phyloP scores from a whole-genome alignment of 2,797 vertebrate species.

The Gambelia wislizenii region DNA sequence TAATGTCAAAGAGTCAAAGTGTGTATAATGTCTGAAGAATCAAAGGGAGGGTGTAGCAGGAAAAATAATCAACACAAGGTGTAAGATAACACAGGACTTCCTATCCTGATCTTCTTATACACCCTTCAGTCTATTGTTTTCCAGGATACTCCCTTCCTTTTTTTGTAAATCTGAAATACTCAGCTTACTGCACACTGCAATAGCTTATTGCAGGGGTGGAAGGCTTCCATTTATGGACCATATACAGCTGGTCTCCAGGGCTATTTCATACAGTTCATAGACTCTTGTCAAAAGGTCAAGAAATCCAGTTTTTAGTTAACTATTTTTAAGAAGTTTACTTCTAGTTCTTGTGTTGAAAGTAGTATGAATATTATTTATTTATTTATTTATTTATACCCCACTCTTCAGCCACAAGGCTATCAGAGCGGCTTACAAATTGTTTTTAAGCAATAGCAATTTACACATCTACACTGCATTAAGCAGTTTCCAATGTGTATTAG shows the following conservation, averaged over 20 bases:
- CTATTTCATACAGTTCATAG: neutral
- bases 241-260: neutral
- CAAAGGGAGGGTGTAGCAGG: constrained; percentile 15
- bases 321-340: neutral
- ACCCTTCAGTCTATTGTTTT: constrained; percentile 34
- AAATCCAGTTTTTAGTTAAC: neutral
- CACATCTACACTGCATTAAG: too few relatives aligned
- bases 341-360: neutral
- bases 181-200: neutral
- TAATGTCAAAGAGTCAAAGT: constrained; percentile 44
- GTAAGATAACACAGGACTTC: constrained; percentile 32
- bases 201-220: neutral
- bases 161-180: constrained; percentile 30
- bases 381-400: too few relatives aligned
- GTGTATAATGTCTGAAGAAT: neutral
- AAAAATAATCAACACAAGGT: constrained; percentile 34
- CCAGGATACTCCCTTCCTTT: constrained; percentile 28
- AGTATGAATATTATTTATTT: too few relatives aligned
- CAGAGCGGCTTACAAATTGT: too few relatives aligned
- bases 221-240: neutral
- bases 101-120: constrained; percentile 21
- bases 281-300: neutral
- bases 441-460: too few relatives aligned
- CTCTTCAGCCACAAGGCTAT: too few relatives aligned
- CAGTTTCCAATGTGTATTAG: too few relatives aligned